Evolutionary conservation across 1,140 invertebrate genomes (phyloP).

Genomic region (Euura saliciscinereae): DNA sequence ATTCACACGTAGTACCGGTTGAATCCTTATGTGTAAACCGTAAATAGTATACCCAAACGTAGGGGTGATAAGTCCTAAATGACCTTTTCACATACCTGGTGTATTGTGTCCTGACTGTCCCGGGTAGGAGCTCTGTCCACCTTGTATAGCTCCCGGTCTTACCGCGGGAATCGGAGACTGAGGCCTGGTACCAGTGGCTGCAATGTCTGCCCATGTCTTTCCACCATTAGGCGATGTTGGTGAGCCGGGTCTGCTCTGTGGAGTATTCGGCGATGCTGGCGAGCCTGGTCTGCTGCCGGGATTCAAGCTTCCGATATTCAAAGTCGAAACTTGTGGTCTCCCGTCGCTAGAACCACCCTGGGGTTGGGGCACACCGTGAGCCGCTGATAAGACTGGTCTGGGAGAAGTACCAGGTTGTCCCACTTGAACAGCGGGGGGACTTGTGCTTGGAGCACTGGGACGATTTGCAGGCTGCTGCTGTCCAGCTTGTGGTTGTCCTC

Average conservation of each 20-base stretch:
- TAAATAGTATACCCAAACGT: no score
- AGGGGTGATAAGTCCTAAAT: no score
- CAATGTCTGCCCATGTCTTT: conserved; percentile 46
- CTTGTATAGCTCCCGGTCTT: conserved; percentile 19
- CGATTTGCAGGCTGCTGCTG: conserved; percentile 14
- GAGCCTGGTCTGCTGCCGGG: neutral
- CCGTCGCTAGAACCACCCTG: neutral
- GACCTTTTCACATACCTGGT: neutral
- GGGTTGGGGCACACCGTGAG: neutral
- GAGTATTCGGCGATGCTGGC: neutral
- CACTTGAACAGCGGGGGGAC: conserved; percentile 8
- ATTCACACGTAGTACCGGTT: neutral
- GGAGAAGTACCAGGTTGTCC: neutral
- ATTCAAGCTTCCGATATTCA: conserved; percentile 10
- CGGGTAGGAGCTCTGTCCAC: neutral
- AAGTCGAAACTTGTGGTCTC: conserved; percentile 12
- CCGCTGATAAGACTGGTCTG: neutral
- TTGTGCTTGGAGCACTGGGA: conserved; percentile 14
- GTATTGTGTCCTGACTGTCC: neutral
- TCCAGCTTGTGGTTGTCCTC: neutral
- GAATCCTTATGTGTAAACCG: neutral
- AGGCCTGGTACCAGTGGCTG: conserved; percentile 29
- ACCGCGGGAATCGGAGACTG: conserved; percentile 35
- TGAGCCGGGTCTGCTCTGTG: conserved; percentile 18
- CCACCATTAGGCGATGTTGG: conserved; percentile 19